A percentile compares a stretch with the other conserved stretches of the same genome.
These are phyloP conservation scores for Macrostomum lignano DNA, from an alignment of 1,140 invertebrate genomes.

Conservation along the genomic window DNA sequence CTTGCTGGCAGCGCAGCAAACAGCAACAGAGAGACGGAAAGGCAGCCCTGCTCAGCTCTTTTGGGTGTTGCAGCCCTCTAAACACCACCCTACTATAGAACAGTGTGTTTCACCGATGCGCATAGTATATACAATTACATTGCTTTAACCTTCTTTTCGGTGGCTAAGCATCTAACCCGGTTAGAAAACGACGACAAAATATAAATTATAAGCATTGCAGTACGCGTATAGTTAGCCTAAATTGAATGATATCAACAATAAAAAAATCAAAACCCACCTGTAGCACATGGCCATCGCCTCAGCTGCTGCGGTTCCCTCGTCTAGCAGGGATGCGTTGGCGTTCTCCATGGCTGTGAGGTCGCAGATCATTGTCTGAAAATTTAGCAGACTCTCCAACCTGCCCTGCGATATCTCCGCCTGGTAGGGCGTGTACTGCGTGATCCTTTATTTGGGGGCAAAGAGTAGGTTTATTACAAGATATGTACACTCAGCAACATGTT, in stretches of 20 bases:
- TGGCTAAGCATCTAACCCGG: too few species aligned
- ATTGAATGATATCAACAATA: not conserved
- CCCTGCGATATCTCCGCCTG: conserved; percentile 75
- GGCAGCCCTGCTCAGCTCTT: too few species aligned
- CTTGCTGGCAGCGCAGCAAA: too few species aligned
- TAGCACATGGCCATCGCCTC: conserved; percentile 66
- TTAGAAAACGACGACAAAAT: too few species aligned
- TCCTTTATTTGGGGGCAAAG: conserved; percentile 29
- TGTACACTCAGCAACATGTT: not conserved
- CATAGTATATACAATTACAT: too few species aligned
- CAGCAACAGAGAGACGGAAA: too few species aligned
- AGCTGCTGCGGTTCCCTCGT: conserved; percentile 85
- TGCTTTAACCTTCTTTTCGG: too few species aligned
- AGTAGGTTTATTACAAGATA: not conserved
- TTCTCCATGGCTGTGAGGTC: conserved; percentile 76
- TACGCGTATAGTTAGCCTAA: too few species aligned
- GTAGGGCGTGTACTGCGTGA: conserved; percentile 39
- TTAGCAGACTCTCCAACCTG: conserved; percentile 64
- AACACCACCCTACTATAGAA: too few species aligned
- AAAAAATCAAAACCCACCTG: conserved; percentile 30
- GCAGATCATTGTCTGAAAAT: conserved; percentile 86
- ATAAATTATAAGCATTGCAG: too few species aligned
- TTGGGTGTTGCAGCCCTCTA: too few species aligned
- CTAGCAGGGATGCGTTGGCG: conserved; percentile 73
- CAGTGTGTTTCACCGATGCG: too few species aligned